These are phyloP conservation scores for Acleris laterana DNA, from an alignment of 2,888 invertebrate species.

Conservation along the genomic window DNA sequence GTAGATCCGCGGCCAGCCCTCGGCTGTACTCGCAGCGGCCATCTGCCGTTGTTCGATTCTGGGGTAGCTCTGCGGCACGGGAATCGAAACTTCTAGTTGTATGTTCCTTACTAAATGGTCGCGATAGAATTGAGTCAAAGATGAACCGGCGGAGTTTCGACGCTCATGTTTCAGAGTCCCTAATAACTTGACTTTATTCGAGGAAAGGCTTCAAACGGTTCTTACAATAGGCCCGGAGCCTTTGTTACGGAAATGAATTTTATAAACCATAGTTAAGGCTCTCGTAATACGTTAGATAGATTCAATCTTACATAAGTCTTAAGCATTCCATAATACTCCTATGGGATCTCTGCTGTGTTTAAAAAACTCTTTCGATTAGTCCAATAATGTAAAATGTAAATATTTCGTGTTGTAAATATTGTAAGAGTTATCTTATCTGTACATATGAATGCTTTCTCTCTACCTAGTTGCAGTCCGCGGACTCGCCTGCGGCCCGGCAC, in stretches of 20 bases:
- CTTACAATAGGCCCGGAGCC: constrained; percentile 11
- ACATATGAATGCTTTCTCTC: constrained; percentile 65
- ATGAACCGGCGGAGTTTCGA: too few species aligned
- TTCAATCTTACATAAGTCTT: constrained; percentile 76
- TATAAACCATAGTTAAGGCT: constrained; percentile 55
- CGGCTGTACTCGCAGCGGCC: neutral
- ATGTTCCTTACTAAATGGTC: neutral
- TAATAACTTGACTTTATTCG: neutral
- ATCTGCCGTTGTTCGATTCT: neutral
- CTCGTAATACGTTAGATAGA: constrained; percentile 74
- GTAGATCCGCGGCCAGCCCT: neutral
- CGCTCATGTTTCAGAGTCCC: neutral
- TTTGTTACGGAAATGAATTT: constrained; percentile 32
- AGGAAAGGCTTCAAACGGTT: constrained; percentile 2
- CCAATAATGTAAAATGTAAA: constrained; percentile 56
- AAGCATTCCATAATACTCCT: constrained; percentile 81
- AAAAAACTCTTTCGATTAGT: constrained; percentile 76
- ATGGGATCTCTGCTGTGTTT: constrained; percentile 83
- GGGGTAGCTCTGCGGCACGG: neutral
- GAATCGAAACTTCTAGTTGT: neutral
- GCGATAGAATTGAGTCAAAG: neutral
- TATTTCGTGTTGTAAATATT: constrained; percentile 57
- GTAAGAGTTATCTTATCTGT: constrained; percentile 63
- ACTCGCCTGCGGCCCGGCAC: constrained; percentile 45
- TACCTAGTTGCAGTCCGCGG: constrained; percentile 35